These are phyloP conservation scores for Latrodectus hesperus DNA, from an alignment of 2,888 invertebrate species.

Conservation along the genomic window DNA sequence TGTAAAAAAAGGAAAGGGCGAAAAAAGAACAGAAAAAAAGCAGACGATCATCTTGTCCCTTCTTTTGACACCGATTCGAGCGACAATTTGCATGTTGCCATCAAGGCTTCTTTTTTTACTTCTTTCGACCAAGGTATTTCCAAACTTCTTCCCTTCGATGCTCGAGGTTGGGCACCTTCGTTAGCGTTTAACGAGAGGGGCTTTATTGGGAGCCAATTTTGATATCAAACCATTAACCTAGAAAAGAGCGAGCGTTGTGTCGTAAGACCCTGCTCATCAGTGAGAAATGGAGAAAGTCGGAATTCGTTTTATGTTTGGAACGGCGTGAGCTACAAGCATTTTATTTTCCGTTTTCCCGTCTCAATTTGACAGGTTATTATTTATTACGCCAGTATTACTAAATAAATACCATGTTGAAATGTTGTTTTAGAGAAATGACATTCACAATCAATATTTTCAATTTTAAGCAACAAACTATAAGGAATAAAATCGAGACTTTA, in stretches of 20 bases:
- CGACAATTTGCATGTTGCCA: slow-evolving; percentile 43
- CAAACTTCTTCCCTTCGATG: slow-evolving; percentile 23
- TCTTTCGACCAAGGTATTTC: slow-evolving; percentile 15
- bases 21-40: slow-evolving; percentile 11
- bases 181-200: not conserved
- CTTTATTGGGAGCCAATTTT: not conserved
- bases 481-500: too few species aligned
- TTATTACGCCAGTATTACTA: too few species aligned
- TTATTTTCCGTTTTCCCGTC: too few species aligned
- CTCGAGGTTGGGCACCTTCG: slow-evolving; percentile 9
- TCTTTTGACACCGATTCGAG: slow-evolving; percentile 26
- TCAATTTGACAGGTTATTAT: too few species aligned
- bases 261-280: not conserved
- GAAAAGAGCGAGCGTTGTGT: slow-evolving; percentile 25
- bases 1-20: not conserved
- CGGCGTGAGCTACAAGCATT: too few species aligned
- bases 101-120: not conserved
- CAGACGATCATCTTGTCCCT: slow-evolving; percentile 21
- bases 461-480: too few species aligned
- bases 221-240: slow-evolving; percentile 44
- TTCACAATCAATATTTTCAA: too few species aligned
- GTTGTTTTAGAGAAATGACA: too few species aligned
- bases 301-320: not conserved
- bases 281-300: not conserved
- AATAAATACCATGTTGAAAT: too few species aligned